These are phyloP conservation scores for Tachycineta bicolor DNA, from an alignment of 2,113 vertebrate species.

Conservation along the genomic window DNA sequence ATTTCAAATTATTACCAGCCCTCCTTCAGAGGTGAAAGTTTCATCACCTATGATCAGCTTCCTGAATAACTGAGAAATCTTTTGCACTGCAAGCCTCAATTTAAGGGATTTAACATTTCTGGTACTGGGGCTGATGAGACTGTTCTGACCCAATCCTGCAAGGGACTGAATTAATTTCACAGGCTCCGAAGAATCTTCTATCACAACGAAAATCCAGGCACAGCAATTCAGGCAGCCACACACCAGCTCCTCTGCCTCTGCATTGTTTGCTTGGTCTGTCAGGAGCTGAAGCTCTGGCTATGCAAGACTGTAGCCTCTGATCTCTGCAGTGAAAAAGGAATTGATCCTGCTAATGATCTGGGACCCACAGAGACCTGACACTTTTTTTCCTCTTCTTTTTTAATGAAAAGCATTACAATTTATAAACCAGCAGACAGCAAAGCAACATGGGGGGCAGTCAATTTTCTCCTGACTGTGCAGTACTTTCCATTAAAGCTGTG, in stretches of 20 bases:
- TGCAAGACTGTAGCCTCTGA: slow-evolving; percentile 43
- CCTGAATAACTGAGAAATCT: background rate
- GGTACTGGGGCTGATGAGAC: background rate
- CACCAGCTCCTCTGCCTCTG: slow-evolving; percentile 6
- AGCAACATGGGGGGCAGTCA: slow-evolving; percentile 31
- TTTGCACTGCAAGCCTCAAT: background rate
- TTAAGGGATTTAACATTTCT: background rate
- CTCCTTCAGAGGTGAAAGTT: background rate
- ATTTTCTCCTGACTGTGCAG: slow-evolving; percentile 49
- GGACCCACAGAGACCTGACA: slow-evolving; percentile 35
- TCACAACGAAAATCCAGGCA: background rate
- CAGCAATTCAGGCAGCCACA: background rate
- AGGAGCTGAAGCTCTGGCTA: slow-evolving; percentile 30
- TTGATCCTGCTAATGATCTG: slow-evolving; percentile 55
- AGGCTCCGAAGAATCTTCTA: slow-evolving; percentile 2
- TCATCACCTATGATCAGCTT: background rate
- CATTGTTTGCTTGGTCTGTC: slow-evolving; percentile 26
- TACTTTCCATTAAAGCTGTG: slow-evolving; percentile 24
- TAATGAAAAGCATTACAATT: slow-evolving; percentile 61
- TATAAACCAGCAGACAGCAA: slow-evolving; percentile 57
- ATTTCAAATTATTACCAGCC: background rate
- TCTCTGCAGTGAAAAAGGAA: slow-evolving; percentile 59
- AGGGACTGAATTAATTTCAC: background rate
- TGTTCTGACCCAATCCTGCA: background rate
- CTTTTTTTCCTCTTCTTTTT: background rate